A percentile compares a stretch with the other conserved stretches of the same genome.
These are phyloP conservation scores for Salarias fasciatus DNA, from an alignment of 2,797 vertebrate genomes.

Conservation along the genomic window DNA sequence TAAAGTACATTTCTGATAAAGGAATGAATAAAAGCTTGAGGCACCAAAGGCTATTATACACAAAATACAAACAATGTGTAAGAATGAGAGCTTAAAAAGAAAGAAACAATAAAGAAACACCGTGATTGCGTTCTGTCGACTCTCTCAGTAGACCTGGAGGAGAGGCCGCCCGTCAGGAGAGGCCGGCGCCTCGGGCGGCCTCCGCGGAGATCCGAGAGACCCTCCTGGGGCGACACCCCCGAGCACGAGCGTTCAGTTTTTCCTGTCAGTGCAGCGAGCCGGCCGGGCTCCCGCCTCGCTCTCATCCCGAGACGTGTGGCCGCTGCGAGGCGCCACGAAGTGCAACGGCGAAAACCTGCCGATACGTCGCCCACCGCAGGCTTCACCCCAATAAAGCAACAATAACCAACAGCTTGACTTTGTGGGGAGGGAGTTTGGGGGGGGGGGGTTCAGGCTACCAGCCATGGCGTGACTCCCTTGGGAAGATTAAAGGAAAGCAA, in stretches of 20 bases:
- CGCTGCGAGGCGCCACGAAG: conserved; percentile 29
- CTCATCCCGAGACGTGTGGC: conserved; percentile 35
- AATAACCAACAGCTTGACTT: conserved; percentile 78
- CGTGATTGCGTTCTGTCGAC: conserved; percentile 48
- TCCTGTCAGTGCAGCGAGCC: conserved; percentile 38
- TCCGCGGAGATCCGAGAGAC: conserved; percentile 43
- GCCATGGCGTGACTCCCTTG: conserved; percentile 99
- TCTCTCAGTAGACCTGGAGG: conserved; percentile 60
- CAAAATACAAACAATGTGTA: conserved; percentile 65
- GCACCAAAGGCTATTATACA: conserved; percentile 83
- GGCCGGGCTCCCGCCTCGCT: conserved; percentile 36
- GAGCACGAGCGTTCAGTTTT: conserved; percentile 29
- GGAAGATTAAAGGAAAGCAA: conserved; percentile 81
- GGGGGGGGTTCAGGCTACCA: conserved; percentile 90
- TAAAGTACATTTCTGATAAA: conserved; percentile 76
- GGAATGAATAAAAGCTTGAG: conserved; percentile 86
- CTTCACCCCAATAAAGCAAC: conserved; percentile 86
- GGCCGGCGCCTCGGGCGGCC: conserved; percentile 42
- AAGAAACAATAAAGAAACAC: conserved; percentile 40
- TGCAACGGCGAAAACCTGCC: conserved; percentile 79
- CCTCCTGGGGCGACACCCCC: conserved; percentile 19
- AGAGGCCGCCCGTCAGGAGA: conserved; percentile 22
- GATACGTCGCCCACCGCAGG: conserved; percentile 66
- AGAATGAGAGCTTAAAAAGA: conserved; percentile 58
- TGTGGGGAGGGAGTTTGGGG: conserved; percentile 25